Conservation (phyloP, 2,113 vertebrate genomes). For the Falcunculus frontatus region DNA sequence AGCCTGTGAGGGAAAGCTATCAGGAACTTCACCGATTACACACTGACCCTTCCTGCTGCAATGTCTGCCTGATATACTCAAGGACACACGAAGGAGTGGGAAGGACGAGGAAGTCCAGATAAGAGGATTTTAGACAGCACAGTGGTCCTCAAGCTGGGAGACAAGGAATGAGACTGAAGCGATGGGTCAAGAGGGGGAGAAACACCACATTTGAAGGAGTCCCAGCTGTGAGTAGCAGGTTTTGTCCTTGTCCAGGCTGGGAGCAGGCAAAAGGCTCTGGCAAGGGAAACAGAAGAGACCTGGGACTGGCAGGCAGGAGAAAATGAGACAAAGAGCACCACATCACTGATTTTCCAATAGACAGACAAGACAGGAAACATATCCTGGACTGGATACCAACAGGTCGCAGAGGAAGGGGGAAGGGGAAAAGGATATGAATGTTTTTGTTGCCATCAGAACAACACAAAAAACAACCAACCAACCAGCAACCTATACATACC, state of each 20-base stretch:
- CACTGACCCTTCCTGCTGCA: background rate
- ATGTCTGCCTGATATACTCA: background rate
- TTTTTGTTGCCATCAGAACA: background rate
- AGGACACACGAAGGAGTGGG: background rate
- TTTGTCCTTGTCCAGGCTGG: background rate
- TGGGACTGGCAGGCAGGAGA: background rate
- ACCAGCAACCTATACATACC: background rate
- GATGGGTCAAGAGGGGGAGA: background rate
- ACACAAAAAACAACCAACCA: background rate
- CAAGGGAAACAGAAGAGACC: background rate
- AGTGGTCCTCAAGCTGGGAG: background rate
- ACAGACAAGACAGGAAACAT: slow-evolving; percentile 32
- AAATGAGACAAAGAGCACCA: background rate
- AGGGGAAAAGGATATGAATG: slow-evolving; percentile 39
- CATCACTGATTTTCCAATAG: background rate
- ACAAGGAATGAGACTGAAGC: background rate
- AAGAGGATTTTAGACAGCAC: background rate
- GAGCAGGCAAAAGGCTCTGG: background rate
- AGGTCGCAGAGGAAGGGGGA: slow-evolving; percentile 22
- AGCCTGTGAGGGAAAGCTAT: background rate
- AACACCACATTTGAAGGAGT: background rate
- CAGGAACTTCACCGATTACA: background rate
- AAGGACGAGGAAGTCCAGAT: background rate
- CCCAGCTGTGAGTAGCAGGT: background rate
- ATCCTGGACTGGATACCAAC: slow-evolving; percentile 37